phyloP scores from a whole-genome alignment of 2,797 vertebrate genomes.

The Neomorphus geoffroyi region DNA sequence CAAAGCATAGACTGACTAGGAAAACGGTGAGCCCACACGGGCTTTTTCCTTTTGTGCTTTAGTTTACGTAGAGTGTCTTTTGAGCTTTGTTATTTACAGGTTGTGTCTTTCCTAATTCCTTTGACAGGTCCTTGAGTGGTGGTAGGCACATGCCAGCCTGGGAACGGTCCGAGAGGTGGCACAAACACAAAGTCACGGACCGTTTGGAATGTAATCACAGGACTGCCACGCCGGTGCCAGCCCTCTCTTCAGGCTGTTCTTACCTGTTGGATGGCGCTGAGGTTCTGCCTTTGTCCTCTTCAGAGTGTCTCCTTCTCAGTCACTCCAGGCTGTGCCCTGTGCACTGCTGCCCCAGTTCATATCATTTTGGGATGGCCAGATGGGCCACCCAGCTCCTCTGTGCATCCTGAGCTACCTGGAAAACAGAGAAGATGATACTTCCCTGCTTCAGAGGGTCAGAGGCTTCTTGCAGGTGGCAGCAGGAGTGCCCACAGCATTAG shows the following conservation, averaged over 20 bases:
- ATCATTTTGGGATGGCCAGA: accelerated
- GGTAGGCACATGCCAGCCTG: neutral
- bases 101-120: neutral
- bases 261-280: neutral
- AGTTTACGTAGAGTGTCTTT: neutral
- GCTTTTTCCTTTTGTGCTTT: neutral
- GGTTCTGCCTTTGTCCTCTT: neutral
- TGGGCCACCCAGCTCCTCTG: neutral
- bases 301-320: neutral
- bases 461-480: neutral
- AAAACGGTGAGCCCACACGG: neutral
- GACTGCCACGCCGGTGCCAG: neutral
- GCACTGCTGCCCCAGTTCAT: accelerated
- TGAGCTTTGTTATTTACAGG: neutral
- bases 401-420: neutral
- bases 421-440: neutral
- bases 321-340: neutral
- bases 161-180: neutral
- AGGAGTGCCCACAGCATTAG: accelerated
- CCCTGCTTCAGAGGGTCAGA: neutral
- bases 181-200: neutral
- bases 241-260: neutral
- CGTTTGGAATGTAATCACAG: neutral
- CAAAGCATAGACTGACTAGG: neutral
- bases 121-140: neutral